Percentiles rank a stretch among this genome's conserved stretches.
Conservation (phyloP, 2,888 invertebrate genomes). For the Epinotia ramella region DNA sequence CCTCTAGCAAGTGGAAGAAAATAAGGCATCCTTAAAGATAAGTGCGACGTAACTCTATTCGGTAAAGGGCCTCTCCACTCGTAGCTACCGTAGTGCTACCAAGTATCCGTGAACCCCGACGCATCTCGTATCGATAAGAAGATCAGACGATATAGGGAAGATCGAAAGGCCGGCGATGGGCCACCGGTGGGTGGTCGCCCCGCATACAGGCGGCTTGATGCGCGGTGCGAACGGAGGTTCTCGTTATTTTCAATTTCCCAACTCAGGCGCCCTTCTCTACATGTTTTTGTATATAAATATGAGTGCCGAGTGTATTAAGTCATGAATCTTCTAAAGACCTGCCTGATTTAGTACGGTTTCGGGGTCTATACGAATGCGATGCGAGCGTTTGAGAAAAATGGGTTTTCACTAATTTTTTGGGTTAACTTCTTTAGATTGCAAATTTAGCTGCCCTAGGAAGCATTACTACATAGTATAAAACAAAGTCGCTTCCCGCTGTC, state of each 20-base stretch:
- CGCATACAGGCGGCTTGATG: slow-evolving; percentile 76
- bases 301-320: slow-evolving; percentile 79
- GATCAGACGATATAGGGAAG: slow-evolving; percentile 70
- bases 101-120: slow-evolving; percentile 68
- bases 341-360: slow-evolving; percentile 69
- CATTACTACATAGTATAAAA: too few species aligned
- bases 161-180: slow-evolving; percentile 66
- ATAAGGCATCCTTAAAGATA: slow-evolving; percentile 83
- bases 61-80: slow-evolving; percentile 81
- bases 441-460: neutral
- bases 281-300: slow-evolving; percentile 75
- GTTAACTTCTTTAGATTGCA: slow-evolving; percentile 36
- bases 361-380: slow-evolving; percentile 48
- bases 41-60: slow-evolving; percentile 84
- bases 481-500: too few species aligned
- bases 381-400: slow-evolving; percentile 39
- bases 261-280: slow-evolving; percentile 78
- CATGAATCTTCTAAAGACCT: slow-evolving; percentile 81
- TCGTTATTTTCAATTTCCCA: slow-evolving; percentile 86
- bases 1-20: slow-evolving; percentile 73
- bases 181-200: slow-evolving; percentile 72
- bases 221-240: slow-evolving; percentile 80
- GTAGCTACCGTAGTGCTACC: slow-evolving; percentile 73
- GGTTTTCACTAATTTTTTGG: slow-evolving; percentile 40
- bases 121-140: slow-evolving; percentile 66